Conservation (phyloP, 35 echinoderm and acorn worm species). For the Lytechinus pictus region DNA sequence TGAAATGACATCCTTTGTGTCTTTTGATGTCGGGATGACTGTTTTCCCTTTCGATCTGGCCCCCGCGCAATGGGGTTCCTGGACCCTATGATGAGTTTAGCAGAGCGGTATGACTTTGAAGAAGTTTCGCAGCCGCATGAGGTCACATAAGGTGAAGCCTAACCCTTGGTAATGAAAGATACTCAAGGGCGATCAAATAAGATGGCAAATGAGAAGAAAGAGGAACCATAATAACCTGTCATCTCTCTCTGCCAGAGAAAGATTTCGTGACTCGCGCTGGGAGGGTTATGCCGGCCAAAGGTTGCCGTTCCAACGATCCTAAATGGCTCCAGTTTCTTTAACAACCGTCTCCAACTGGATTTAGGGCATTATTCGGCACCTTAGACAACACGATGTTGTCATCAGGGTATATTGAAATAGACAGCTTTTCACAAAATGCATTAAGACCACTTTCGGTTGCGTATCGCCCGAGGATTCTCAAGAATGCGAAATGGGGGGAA, state of each 20-base stretch:
- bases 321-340: conserved; percentile 47
- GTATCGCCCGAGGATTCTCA: conserved; percentile 40
- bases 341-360: conserved; percentile 50
- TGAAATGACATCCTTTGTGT: conserved; percentile 49
- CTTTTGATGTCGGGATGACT: conserved; percentile 45
- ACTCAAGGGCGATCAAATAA: conserved; percentile 56
- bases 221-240: conserved; percentile 9
- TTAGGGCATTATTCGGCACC: conserved; percentile 50
- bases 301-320: conserved; percentile 31
- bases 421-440: conserved; percentile 48
- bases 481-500: conserved; percentile 31
- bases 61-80: conserved; percentile 49
- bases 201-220: conserved; percentile 52
- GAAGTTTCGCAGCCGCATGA: conserved; percentile 37
- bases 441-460: conserved; percentile 53
- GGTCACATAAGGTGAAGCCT: conserved; percentile 41
- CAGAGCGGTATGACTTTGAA: conserved; percentile 52
- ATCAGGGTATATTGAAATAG: conserved; percentile 41
- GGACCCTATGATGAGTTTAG: conserved; percentile 45
- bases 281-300: conserved; percentile 56
- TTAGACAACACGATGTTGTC: conserved; percentile 54
- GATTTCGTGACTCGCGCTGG: conserved; percentile 31
- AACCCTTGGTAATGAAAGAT: conserved; percentile 56
- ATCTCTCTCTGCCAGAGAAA: conserved; percentile 43
- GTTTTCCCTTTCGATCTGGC: conserved; percentile 39